Evolutionary conservation across 2,888 invertebrate genomes (phyloP), one percentile per base, ranked within the genome.

Genomic region (Diarsia brunnea): DNA sequence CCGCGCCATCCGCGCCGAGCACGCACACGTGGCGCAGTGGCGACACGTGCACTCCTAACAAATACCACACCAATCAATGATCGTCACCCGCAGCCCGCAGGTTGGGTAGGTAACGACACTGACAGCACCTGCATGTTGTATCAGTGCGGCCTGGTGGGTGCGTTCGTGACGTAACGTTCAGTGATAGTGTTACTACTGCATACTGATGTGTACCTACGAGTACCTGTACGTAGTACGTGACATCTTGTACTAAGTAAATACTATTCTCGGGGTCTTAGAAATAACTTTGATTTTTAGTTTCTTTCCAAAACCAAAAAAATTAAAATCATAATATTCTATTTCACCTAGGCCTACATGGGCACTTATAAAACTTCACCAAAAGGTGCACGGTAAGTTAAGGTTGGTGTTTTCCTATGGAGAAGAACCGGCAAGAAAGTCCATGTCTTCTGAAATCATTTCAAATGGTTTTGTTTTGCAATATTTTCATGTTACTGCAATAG

Each of bases 41-140:
- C 86, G 88, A 69, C 92, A 91, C 82, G 74, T 68, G 83, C 91
- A 90, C 75, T 88, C 89, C 89, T 89, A 31, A 47, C 11, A 58
- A 38, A 47, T 27, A 64, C 63, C 10, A 47, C 63, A 43, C 63
- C 10, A 19, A 31, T 60, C 19, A 60, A 11, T 19, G 10, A 60
- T 60, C 58, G 58, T n/a, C 19, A 60, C 19, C 10, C 58, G 14
- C 27, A 53, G 58, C 16, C 19, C 58, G 12, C 27, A 53, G 58
- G 16, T 10, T 24, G 24, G 55, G 14, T 24, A 55, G 55, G 14
- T 24, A 14, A 55, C 1, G 24, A 31, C 31, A 27, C 7, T 27
- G 27, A 16, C 58, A 24, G 55, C 55, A 58, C 58, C 27, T 27
- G 27, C 27, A 10, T 58, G 58, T 24, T 47, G 47, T 16, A 24